Evolutionary conservation across 1,140 invertebrate genomes (phyloP), one percentile per base, ranked within the genome.

Genomic region (Arctopsyche grandis): DNA sequence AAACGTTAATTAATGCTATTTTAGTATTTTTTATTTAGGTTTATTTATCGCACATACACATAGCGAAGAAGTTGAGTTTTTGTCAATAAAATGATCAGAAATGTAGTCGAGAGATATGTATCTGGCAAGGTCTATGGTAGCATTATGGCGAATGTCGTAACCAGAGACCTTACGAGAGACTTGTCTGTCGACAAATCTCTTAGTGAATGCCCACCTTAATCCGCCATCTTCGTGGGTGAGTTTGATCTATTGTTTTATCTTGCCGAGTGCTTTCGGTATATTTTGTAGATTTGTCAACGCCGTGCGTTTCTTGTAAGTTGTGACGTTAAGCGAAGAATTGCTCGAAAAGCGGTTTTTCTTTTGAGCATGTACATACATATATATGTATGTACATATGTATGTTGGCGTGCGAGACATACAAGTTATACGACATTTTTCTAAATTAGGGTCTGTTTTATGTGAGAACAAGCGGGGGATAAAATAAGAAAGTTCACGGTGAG

Each of bases 401-500:
- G n/a, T n/a, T n/a, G 16, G 9, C 16, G 16, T 60, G 16, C 16
- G 56, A 60, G 16, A 19, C 21, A 19, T 60, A 60, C 56, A 38
- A 38, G 29, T 38, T n/a, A 7, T 38, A 16, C 56, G 56, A 60
- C 16, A 60, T 60, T 60, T 60, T 60, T 60, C 56, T 60, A 21
- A 60, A 60, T 60, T 60, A 60, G 56, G 21, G 14, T 0, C 56
- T 60, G 56, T 60, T 60, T 60, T 60, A 19, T 60, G n/a, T 60
- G 16, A 21, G 56, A 9, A 60, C 56, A 19, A 60, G 16, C 16
- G 56, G 9, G 56, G 56, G 56, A 60, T 60, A 21, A 60, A 5
- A 19, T 21, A 19, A 19, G 56, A 60, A 60, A 60, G 21, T 16
- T 19, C 56, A n/a, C 56, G 16, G n/a, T 19, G 21, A 60, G 19